Evolutionary conservation across 2,113 vertebrate genomes (phyloP).

Genomic region (Mola mola): DNA sequence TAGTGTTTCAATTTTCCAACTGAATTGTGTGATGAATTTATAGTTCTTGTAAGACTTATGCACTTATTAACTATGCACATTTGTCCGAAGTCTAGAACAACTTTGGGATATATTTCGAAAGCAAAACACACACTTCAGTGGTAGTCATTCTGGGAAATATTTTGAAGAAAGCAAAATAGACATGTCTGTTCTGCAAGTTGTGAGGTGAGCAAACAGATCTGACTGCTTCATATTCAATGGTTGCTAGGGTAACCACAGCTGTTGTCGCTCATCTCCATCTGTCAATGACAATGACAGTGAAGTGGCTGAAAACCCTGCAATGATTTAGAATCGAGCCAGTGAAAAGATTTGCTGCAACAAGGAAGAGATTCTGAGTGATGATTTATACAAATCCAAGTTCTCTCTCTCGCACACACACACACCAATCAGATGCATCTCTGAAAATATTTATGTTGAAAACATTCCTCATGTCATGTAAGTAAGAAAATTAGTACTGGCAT

Average conservation of each 20-base stretch:
- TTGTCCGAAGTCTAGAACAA: too few relatives aligned
- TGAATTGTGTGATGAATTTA: too few relatives aligned
- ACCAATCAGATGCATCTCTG: too few relatives aligned
- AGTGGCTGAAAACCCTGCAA: slow-evolving; percentile 20
- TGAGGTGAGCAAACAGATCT: slow-evolving; percentile 17
- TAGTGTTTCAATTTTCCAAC: too few relatives aligned
- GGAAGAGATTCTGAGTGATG: not conserved
- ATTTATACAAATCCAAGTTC: not conserved
- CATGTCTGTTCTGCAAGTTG: slow-evolving; percentile 5
- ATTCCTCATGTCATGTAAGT: too few relatives aligned
- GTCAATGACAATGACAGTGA: slow-evolving; percentile 37
- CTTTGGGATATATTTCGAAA: too few relatives aligned
- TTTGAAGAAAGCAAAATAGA: slow-evolving; percentile 8
- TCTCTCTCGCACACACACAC: not conserved
- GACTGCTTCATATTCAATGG: slow-evolving; percentile 14
- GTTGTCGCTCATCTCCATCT: slow-evolving; percentile 57
- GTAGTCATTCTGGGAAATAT: not conserved
- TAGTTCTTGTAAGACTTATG: too few relatives aligned
- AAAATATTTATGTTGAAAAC: too few relatives aligned
- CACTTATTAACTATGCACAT: too few relatives aligned
- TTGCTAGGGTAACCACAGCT: slow-evolving; percentile 55
- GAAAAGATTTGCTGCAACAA: slow-evolving; percentile 8
- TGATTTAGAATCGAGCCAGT: not conserved
- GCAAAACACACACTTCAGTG: not conserved
- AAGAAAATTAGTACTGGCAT: too few relatives aligned